These are phyloP conservation scores for Euclidia mi DNA, from an alignment of 2,888 invertebrate species.

Conservation along the genomic window DNA sequence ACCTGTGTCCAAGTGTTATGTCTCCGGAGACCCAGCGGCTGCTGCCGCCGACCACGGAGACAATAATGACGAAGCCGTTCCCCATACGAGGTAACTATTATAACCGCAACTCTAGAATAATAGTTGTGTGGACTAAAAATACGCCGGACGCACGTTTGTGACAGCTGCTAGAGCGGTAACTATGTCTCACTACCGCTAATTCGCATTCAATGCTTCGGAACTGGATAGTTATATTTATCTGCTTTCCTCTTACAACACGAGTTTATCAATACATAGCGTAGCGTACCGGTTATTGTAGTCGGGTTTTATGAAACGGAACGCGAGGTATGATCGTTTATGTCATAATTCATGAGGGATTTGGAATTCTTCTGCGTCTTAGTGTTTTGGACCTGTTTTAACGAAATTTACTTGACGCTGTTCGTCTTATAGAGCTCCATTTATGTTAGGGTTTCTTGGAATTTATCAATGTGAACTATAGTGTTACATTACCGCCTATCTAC, in stretches of 20 bases:
- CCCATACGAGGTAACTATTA: conserved; percentile 93
- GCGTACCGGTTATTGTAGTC: not conserved
- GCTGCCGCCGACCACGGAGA: conserved; percentile 94
- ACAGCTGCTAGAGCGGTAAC: conserved; percentile 55
- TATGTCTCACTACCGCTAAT: conserved; percentile 41
- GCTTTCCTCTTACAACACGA: conserved; percentile 21
- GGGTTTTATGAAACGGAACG: not conserved
- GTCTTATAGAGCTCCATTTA: too few species aligned
- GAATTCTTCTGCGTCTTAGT: too few species aligned
- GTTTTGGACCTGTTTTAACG: too few species aligned
- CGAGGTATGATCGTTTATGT: not conserved
- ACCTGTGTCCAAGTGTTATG: conserved; percentile 93
- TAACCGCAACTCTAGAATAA: conserved; percentile 45
- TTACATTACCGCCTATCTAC: too few species aligned
- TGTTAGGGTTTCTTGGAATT: too few species aligned
- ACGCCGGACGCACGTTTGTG: conserved; percentile 58
- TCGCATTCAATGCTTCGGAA: conserved; percentile 36
- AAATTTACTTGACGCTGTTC: too few species aligned
- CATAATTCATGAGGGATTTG: too few species aligned
- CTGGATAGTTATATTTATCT: conserved; percentile 26
- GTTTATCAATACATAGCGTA: not conserved
- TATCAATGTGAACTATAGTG: too few species aligned
- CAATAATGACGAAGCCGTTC: conserved; percentile 97
- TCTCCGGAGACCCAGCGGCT: conserved; percentile 92
- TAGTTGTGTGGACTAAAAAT: conserved; percentile 70